phyloP scores from a whole-genome alignment of 37 sponge, comb jelly and placozoan species.

The Theonella swinhoei region DNA sequence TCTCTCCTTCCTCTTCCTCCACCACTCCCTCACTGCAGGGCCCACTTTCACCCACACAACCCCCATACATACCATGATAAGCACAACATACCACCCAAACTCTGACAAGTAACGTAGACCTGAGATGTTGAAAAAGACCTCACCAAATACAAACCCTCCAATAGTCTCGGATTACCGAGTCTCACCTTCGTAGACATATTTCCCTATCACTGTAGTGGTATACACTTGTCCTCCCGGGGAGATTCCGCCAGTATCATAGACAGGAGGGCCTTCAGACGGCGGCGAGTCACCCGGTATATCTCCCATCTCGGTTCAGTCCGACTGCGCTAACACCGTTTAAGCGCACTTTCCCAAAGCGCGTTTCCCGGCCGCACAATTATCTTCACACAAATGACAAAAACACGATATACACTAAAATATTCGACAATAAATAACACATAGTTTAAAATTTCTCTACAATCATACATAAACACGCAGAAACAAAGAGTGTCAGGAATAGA shows the following conservation, averaged over 20 bases:
- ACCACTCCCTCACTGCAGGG: slow-evolving; percentile 19
- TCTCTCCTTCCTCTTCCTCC: slow-evolving; percentile 13
- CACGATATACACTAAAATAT: too few relatives aligned
- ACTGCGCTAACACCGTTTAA: too few relatives aligned
- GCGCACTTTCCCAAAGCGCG: too few relatives aligned
- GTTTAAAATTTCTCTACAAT: too few relatives aligned
- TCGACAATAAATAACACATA: too few relatives aligned
- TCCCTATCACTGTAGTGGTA: background rate
- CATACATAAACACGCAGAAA: too few relatives aligned
- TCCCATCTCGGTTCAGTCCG: background rate
- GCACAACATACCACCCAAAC: slow-evolving; percentile 59
- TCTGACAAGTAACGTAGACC: background rate
- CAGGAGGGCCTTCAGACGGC: background rate
- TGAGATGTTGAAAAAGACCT: background rate
- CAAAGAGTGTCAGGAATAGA: too few relatives aligned
- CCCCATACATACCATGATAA: slow-evolving; percentile 11
- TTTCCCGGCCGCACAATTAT: too few relatives aligned
- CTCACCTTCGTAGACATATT: background rate
- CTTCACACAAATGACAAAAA: too few relatives aligned
- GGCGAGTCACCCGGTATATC: background rate
- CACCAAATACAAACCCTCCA: background rate
- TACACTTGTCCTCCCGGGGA: slow-evolving; percentile 9
- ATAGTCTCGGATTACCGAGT: background rate
- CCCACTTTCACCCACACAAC: slow-evolving; percentile 37
- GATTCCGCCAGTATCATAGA: background rate